Evolutionary conservation across 1,140 invertebrate genomes (phyloP), one percentile per base, ranked within the genome.

Genomic region (Caenorhabditis remanei): DNA sequence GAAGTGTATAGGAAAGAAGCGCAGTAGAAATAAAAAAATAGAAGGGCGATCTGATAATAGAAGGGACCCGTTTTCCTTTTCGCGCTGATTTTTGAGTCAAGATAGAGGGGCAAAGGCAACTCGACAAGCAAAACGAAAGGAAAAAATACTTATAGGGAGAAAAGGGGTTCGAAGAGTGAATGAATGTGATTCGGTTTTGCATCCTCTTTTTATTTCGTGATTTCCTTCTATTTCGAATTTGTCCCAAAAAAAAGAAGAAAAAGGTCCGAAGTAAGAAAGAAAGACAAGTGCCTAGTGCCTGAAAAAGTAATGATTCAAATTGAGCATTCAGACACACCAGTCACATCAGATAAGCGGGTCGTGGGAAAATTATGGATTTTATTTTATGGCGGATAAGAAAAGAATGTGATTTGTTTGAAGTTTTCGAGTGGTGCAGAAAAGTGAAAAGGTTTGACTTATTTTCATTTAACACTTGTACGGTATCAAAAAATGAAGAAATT

Each of bases 41-140:
- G 71, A 79, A 79, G 71, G 46, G 71, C 71, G 71, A 79, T 79
- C 71, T 79, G 71, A 79, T 79, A 79, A 79, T 50, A 79, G 19
- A 79, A n/a, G 71, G 56, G 56, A 24, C 21, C 40, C 71, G 13
- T 24, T 79, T 24, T 50, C 40, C 9, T 79, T 43, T 50, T 13
- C 13, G 32, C n/a, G 40, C 65, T 79, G 71, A 79, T 79, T 79
- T n/a, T 50, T 79, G 71, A 40, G 43, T n/a, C n/a, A 11, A 79
- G 71, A 79, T 79, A 79, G 71, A 79, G 61, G 61, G 24, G 61
- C 71, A 24, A 50, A 79, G 46, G 71, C 43, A 79, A 79, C 71
- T 79, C 71, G 46, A 53, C 46, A 46, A 79, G 71, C 71, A 79
- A 32, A 71, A 71, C 67, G 67, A 46, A 53, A 79, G 71, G 71